Base-by-base conservation (phyloP, 2,888 invertebrate genomes). In the Seira ritae region DNA sequence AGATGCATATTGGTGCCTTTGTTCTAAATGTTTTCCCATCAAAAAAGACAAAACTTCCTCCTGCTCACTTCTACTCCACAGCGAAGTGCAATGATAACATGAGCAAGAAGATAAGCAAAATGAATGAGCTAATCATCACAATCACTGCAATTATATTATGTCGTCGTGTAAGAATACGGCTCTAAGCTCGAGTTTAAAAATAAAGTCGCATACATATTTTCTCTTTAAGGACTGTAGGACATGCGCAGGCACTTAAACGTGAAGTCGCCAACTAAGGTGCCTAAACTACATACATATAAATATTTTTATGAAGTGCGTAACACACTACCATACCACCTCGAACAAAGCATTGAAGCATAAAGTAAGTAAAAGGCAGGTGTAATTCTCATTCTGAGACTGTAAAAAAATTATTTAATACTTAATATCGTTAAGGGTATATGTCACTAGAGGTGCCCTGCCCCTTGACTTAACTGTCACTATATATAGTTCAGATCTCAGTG, bases 381-480 rank as follows among this genome's bases (percentile, higher is more conserved):
- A 42, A 4, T 42, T 12, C 42, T 42, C 60, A 3, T 6, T 60
- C 4, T 60, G 4, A 60, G 3, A 60, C 60, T 60, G 60, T 15
- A 65, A 65, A 69, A 75, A 76, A 76, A 82, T 71, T 55, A 55
- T 72, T 17, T 71, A 68, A 77, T 77, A 72, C 82, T 23, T 60
- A 12, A 12, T 42, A 42, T 42, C 42, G 42, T 42, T 42, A 42
- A 75, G n/a, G n/a, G n/a, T n/a, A n/a, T 70, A 75, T 82, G 81
- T 77, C 73, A 73, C 62, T 76, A 72, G 6, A 67, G 71, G 74
- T 71, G 71, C 77, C 83, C 75, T 84, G 81, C 82, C 81, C 85
- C 83, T 76, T 81, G 73, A 77, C 72, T 85, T 79, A 73, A 80
- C 79, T 85, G 72, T 55, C 72, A 71, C 68, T 85, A 83, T 85